These are phyloP conservation scores for Cladorhizidae sp. DNA, from an alignment of 37 sponge, comb jelly and placozoan genomes.

Conservation along the genomic window DNA sequence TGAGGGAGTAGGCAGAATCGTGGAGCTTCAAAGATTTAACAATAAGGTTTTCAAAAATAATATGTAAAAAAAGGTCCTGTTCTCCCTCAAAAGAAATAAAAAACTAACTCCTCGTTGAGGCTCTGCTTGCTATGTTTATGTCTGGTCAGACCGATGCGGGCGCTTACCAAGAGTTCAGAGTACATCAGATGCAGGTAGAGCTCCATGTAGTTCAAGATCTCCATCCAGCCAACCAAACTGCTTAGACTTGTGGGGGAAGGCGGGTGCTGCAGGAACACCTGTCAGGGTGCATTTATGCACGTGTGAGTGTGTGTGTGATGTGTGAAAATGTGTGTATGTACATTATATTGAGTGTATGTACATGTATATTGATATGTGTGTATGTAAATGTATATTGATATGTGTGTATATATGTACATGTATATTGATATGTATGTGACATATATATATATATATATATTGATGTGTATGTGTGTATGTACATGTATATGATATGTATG, in stretches of 20 bases:
- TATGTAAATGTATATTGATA: background rate
- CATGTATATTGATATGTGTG: background rate
- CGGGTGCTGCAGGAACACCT: conserved; percentile 94
- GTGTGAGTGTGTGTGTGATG: conserved; percentile 8
- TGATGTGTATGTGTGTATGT: conserved; percentile 30
- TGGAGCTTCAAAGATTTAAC: no score
- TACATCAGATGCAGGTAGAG: conserved; percentile 72
- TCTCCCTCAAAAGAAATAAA: background rate
- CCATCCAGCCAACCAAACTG: conserved; percentile 81
- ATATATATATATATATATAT: background rate
- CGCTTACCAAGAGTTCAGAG: conserved; percentile 70
- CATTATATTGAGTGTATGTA: background rate
- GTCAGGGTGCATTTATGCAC: background rate
- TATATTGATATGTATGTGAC: no score
- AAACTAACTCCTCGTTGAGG: no score
- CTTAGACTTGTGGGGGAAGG: conserved; percentile 58
- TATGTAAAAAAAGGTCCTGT: no score
- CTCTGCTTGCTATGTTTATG: background rate
- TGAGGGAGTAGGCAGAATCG: no score
- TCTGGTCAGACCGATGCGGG: background rate
- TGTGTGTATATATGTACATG: conserved; percentile 17
- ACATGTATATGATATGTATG: conserved; percentile 10
- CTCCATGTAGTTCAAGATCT: conserved; percentile 90
- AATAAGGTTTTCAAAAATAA: no score
- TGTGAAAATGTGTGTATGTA: background rate